A percentile compares a stretch with the other conserved stretches of the same genome.
These are phyloP conservation scores for Microchrysa polita DNA, from an alignment of 2,888 invertebrate species.

Conservation along the genomic window DNA sequence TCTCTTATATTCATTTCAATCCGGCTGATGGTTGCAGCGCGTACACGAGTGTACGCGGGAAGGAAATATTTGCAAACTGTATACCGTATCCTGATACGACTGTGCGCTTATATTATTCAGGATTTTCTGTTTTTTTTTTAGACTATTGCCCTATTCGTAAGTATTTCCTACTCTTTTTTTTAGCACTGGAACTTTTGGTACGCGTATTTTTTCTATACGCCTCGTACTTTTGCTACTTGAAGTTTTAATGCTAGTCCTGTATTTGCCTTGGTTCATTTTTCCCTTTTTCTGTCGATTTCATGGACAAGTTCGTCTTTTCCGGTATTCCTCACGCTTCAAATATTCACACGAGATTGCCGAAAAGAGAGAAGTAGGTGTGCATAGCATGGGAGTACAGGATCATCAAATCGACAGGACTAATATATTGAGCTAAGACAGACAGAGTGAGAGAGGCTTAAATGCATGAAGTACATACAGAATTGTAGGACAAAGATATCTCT, in stretches of 20 bases:
- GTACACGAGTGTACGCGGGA: background rate
- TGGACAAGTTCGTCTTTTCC: conserved; percentile 34
- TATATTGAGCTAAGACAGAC: background rate
- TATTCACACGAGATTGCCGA: background rate
- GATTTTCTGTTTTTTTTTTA: background rate
- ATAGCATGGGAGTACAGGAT: background rate
- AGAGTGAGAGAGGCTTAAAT: background rate
- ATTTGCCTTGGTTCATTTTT: conserved; percentile 18
- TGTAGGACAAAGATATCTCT: background rate
- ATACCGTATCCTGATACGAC: background rate
- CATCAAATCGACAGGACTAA: background rate
- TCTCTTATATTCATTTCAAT: conserved; percentile 6
- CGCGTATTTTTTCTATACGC: background rate
- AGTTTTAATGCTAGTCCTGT: conserved; percentile 26
- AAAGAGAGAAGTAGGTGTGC: too few relatives aligned
- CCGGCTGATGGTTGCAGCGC: too few relatives aligned
- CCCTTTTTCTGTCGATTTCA: background rate
- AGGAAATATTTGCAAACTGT: background rate
- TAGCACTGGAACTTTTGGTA: background rate
- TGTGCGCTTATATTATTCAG: background rate
- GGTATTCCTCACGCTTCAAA: conserved; percentile 12
- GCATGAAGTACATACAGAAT: background rate
- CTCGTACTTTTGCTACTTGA: conserved; percentile 6
- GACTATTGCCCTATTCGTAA: background rate
- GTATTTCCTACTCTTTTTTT: background rate